Conservation (phyloP, 2,113 vertebrate genomes). For the Brienomyrus longianalis region DNA sequence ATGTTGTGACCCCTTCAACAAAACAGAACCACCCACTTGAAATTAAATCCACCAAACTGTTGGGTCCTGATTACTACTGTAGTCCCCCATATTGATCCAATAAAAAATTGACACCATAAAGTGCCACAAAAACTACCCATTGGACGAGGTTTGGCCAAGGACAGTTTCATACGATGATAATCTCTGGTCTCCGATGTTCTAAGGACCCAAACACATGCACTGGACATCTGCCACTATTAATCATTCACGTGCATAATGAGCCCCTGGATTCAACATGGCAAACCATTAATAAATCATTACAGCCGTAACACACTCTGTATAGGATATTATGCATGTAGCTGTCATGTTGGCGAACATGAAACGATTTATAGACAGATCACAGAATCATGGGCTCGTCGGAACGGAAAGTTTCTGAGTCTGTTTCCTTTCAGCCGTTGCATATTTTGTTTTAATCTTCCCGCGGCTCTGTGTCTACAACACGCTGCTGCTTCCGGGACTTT, state of each 20-base stretch:
- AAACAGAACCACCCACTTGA: constrained; percentile 14
- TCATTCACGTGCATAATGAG: constrained; percentile 8
- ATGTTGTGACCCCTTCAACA: constrained; percentile 43
- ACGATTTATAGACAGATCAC: background rate
- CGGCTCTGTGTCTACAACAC: no score
- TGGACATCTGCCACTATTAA: constrained; percentile 13
- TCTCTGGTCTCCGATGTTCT: background rate
- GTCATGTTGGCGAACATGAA: background rate
- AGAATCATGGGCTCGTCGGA: background rate
- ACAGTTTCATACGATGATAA: background rate
- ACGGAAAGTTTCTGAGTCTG: background rate
- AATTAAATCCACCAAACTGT: constrained; percentile 27
- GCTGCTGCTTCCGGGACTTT: background rate
- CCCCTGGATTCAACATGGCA: background rate
- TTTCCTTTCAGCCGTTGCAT: background rate
- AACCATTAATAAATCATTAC: constrained; percentile 19
- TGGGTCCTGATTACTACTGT: background rate
- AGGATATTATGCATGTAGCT: background rate
- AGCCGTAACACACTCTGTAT: background rate
- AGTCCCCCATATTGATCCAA: background rate
- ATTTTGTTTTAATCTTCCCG: background rate
- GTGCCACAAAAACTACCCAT: background rate
- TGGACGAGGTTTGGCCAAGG: background rate
- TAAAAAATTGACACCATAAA: background rate
- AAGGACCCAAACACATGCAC: constrained; percentile 1